A percentile compares a stretch with the other conserved stretches of the same genome.
Conservation (phyloP, 53 echinoderm and acorn worm genomes). For the Luidia sarsii region DNA sequence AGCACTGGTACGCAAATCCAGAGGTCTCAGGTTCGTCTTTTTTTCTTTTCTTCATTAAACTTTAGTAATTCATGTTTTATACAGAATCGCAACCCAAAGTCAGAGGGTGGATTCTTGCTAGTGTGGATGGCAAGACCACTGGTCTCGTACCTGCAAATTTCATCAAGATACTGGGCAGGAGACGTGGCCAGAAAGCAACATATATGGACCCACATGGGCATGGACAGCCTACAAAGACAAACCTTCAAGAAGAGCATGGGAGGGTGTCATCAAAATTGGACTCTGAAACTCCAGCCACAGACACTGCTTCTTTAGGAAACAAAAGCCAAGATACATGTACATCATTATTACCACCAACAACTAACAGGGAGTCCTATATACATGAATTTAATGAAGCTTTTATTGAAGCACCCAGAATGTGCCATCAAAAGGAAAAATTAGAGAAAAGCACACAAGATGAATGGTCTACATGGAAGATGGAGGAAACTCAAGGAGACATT, state of each 20-base stretch:
- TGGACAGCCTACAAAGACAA: not conserved
- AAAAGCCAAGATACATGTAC: not conserved
- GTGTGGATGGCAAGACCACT: constrained; percentile 65
- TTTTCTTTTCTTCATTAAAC: no score
- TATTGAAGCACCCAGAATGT: no score
- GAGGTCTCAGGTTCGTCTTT: no score
- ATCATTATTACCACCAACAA: not conserved
- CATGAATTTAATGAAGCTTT: constrained; percentile 62
- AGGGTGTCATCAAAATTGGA: constrained; percentile 5
- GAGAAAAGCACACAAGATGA: no score
- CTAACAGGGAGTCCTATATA: no score
- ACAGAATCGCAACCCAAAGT: constrained; percentile 90
- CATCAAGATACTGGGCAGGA: constrained; percentile 88
- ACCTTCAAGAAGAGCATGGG: no score
- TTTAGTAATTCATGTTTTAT: no score
- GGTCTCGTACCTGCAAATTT: constrained; percentile 93
- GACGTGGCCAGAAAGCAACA: constrained; percentile 70
- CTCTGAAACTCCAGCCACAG: not conserved
- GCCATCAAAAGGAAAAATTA: no score
- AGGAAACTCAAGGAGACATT: not conserved
- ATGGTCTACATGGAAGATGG: constrained; percentile 33
- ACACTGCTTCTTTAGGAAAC: not conserved
- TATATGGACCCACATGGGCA: not conserved
- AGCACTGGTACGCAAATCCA: no score
- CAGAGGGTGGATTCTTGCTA: constrained; percentile 80